These are phyloP conservation scores for Pteronotus mesoamericanus DNA, from an alignment of 2,797 vertebrate genomes.

Conservation along the genomic window DNA sequence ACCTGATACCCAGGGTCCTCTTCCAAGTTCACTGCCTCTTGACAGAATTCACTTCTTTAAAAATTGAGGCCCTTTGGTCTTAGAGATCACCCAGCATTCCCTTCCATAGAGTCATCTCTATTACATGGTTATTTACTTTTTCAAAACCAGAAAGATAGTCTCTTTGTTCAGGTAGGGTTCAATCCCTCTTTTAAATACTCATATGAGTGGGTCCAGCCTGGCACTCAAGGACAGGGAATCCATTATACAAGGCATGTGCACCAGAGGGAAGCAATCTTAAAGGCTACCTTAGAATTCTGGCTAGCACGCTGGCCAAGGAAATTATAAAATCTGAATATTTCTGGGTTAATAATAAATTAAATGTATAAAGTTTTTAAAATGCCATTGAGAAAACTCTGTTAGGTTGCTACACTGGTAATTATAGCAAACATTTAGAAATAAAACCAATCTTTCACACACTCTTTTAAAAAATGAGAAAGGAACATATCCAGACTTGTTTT, in stretches of 20 bases:
- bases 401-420: not conserved
- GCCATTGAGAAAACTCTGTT: not conserved
- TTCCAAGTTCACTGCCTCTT: not conserved
- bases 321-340: not conserved
- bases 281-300: not conserved
- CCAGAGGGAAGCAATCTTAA: not conserved
- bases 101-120: too few relatives aligned
- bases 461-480: not conserved
- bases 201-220: not conserved
- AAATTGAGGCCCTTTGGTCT: not conserved
- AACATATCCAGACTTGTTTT: not conserved
- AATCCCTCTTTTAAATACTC: not conserved
- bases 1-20: not conserved
- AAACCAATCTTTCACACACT: not conserved
- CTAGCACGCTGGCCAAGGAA: not conserved
- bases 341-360: not conserved
- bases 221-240: too few relatives aligned
- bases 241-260: not conserved
- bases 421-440: not conserved
- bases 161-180: not conserved
- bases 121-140: not conserved
- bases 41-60: not conserved
- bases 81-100: not conserved
- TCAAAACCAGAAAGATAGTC: not conserved
- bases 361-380: not conserved